Conservation (phyloP, 2,113 vertebrate genomes). For the Typhlomys cinereus region DNA sequence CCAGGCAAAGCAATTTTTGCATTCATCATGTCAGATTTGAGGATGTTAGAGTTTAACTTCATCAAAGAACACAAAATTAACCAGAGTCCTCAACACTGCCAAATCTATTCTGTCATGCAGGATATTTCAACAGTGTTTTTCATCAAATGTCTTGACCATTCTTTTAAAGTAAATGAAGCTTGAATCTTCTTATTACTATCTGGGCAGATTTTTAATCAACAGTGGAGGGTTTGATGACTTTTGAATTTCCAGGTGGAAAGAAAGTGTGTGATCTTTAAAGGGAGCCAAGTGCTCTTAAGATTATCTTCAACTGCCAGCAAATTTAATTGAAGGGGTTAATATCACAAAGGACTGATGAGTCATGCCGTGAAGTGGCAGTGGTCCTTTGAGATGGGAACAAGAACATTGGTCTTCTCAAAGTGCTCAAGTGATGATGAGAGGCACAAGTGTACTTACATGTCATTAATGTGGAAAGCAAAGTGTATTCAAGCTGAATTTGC, state of each 20-base stretch:
- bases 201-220: slow-evolving; percentile 59
- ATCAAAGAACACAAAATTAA: background rate
- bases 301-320: slow-evolving; percentile 34
- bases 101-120: background rate
- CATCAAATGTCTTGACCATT: background rate
- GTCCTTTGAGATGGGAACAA: slow-evolving; percentile 46
- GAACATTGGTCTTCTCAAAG: slow-evolving; percentile 37
- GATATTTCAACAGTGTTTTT: background rate
- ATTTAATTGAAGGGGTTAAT: slow-evolving; percentile 65
- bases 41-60: background rate
- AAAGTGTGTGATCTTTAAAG: background rate
- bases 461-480: slow-evolving; percentile 61
- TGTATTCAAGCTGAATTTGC: slow-evolving; percentile 53
- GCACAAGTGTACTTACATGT: slow-evolving; percentile 44
- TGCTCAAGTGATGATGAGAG: slow-evolving; percentile 19
- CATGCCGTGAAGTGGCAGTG: background rate
- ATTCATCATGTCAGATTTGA: background rate
- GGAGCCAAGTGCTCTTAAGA: slow-evolving; percentile 21
- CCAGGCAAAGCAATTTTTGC: background rate
- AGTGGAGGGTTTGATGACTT: slow-evolving; percentile 21
- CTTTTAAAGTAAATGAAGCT: background rate
- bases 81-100: background rate
- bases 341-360: slow-evolving; percentile 13
- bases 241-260: slow-evolving; percentile 37
- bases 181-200: slow-evolving; percentile 18